Base-by-base conservation (phyloP, 2,113 vertebrate species). In the Erythrocercus mccallii region DNA sequence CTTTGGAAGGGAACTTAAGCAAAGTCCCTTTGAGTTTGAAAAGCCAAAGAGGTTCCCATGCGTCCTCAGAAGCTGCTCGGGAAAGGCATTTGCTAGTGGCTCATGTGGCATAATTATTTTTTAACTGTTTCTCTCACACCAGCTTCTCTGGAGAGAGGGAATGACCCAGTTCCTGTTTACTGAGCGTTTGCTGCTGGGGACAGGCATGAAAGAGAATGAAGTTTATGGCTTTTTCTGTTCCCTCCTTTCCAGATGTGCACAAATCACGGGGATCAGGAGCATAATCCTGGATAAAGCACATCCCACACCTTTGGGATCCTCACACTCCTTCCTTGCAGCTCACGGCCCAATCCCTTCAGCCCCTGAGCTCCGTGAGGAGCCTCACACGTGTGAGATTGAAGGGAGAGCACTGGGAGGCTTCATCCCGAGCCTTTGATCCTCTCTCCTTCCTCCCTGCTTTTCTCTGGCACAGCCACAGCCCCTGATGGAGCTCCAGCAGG, bases 1-100 rank as follows among this genome's bases (percentile, higher is more conserved):
- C 90, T 95, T 95, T 94, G 92, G 81, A 97, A 93, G 44, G 48
- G 73, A 91, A 92, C 94, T 93, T 97, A 74, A 92, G 86, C 88
- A 87, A 95, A 95, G 86, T 83, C 80, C 84, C 88, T 95, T 83
- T 89, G 80, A 97, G 88, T 88, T 87, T 95, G 85, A 88, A 94
- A 87, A 95, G 73, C 92, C 89, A 88, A 1, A 77, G 93, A 97
- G 58, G 74, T 80, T 92, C 87, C 78, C 84, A 20, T 30, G 76
- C 47, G 60, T 40, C 82, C 71, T 69, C 81, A 74, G 51, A 87
- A 91, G 58, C 54, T 81, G 90, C 83, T 96, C 1, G 3, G 79
- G 76, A 72, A 56, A 76, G 64, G 30, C 81, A 8, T 72, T 44
- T 87, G 82, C 85, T 72, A 10, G 86, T 74, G 48, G 62, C 38